Conservation (phyloP, 2,113 vertebrate genomes). For the Apistogramma diplotaenia region DNA sequence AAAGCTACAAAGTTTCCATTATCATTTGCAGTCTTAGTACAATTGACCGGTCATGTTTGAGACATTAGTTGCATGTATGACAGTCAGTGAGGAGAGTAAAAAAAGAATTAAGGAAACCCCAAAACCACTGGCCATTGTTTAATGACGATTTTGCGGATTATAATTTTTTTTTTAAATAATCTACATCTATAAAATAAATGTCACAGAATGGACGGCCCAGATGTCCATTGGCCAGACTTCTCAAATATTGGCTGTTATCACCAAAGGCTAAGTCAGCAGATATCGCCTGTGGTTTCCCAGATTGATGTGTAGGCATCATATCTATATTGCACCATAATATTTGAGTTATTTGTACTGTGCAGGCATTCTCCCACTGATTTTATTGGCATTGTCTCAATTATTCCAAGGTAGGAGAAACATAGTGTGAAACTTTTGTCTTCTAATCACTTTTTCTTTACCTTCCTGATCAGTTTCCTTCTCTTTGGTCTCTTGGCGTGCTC, state of each 20-base stretch:
- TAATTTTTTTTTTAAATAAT: not conserved
- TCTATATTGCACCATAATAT: not conserved
- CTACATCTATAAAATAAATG: not conserved
- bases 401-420: not conserved
- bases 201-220: not conserved
- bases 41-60: not conserved
- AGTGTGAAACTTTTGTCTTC: not conserved
- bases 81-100: not conserved
- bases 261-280: not conserved
- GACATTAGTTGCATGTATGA: not conserved
- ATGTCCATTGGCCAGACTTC: not conserved
- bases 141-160: not conserved
- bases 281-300: not conserved
- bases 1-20: not conserved
- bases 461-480: constrained; percentile 1
- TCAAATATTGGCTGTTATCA: not conserved
- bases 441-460: not conserved
- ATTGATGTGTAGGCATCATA: not conserved
- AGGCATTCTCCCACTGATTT: not conserved
- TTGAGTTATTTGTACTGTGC: too few relatives aligned
- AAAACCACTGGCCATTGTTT: not conserved
- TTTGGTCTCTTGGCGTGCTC: constrained; percentile 23
- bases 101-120: too few relatives aligned
- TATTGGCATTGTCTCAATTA: not conserved
- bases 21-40: not conserved